phyloP scores from a whole-genome alignment of 2,888 invertebrate genomes.

The Oscheius sp. region DNA sequence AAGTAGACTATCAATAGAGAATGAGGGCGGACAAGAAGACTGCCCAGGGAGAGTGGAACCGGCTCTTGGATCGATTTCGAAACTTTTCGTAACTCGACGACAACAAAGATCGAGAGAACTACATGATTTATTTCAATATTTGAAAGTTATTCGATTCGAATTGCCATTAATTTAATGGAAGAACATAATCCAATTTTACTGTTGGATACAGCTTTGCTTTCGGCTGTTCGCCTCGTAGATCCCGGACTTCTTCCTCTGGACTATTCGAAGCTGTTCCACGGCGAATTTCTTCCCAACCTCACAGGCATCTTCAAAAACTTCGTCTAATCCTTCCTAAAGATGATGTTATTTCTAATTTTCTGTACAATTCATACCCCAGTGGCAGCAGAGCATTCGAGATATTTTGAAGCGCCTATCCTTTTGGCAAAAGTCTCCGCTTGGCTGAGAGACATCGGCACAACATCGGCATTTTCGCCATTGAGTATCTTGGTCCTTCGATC shows the following conservation, averaged over 20 bases:
- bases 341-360: not conserved
- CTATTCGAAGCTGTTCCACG: slow-evolving; percentile 27
- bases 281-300: slow-evolving; percentile 35
- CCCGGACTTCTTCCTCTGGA: slow-evolving; percentile 26
- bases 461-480: not conserved
- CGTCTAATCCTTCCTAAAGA: slow-evolving; percentile 39
- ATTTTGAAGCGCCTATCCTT: slow-evolving; percentile 33
- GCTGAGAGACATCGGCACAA: slow-evolving; percentile 33
- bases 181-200: slow-evolving; percentile 12
- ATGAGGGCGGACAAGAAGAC: too few species aligned
- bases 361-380: slow-evolving; percentile 30
- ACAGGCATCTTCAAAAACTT: slow-evolving; percentile 38
- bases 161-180: slow-evolving; percentile 7
- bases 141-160: not conserved
- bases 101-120: too few species aligned
- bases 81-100: too few species aligned
- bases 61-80: too few species aligned
- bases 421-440: slow-evolving; percentile 36
- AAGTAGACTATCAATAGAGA: too few species aligned
- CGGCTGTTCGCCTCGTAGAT: slow-evolving; percentile 21
- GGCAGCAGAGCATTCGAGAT: slow-evolving; percentile 33
- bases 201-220: slow-evolving; percentile 39
- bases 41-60: too few species aligned
- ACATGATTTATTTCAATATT: too few species aligned
- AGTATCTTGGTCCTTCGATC: slow-evolving; percentile 31